Conservation (phyloP, 2,113 vertebrate species). For the Salvator merianae region DNA sequence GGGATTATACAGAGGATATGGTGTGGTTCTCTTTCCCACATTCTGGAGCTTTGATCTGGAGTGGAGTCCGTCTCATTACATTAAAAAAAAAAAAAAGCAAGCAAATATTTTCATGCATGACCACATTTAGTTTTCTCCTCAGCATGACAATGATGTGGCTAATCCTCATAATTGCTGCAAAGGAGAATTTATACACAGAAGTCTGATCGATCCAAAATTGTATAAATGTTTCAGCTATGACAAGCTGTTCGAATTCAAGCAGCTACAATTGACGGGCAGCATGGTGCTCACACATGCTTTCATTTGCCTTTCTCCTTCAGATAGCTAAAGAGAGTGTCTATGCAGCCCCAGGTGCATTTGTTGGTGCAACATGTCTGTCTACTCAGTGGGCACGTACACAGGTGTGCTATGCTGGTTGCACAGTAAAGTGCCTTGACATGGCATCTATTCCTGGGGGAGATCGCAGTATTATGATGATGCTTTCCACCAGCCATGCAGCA, state of each 20-base stretch:
- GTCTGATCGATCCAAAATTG: not conserved
- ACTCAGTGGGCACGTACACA: no score
- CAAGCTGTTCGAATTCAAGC: not conserved
- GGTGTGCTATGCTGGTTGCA: no score
- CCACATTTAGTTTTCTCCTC: not conserved
- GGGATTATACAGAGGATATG: not conserved
- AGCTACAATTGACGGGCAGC: not conserved
- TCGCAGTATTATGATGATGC: no score
- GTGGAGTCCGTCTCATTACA: not conserved
- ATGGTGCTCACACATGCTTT: not conserved
- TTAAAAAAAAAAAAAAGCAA: no score
- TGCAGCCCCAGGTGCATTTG: no score
- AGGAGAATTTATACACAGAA: not conserved
- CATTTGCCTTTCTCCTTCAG: not conserved
- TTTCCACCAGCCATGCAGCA: no score
- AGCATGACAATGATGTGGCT: not conserved
- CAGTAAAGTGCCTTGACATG: no score
- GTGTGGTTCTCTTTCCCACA: not conserved
- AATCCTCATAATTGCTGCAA: not conserved
- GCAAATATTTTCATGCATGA: not conserved
- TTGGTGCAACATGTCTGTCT: no score
- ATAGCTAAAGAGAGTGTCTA: no score
- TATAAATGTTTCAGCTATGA: not conserved
- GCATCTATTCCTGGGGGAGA: no score
- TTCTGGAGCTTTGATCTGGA: not conserved